These are phyloP conservation scores for Chelonus formosanus DNA, from an alignment of 2,888 invertebrate species.

Conservation along the genomic window DNA sequence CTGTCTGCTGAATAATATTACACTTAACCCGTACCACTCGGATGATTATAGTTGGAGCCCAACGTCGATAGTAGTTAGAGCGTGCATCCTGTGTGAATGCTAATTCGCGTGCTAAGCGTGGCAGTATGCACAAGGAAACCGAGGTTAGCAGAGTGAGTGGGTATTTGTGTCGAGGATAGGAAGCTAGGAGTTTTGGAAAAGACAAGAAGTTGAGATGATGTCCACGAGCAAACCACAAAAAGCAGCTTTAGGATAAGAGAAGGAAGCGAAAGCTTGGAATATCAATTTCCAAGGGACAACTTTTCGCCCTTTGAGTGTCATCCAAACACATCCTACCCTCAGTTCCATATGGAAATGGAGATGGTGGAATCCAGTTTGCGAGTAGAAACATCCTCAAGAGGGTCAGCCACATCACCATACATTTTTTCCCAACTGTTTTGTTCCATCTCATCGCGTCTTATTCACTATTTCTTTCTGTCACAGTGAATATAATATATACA, in stretches of 20 bases:
- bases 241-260: slow-evolving; percentile 19
- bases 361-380: slow-evolving; percentile 63
- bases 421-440: slow-evolving; percentile 16
- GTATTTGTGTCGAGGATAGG: slow-evolving; percentile 6
- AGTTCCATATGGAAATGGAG: slow-evolving; percentile 60
- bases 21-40: slow-evolving; percentile 61
- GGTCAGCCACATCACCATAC: slow-evolving; percentile 49
- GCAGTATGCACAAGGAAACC: slow-evolving; percentile 19
- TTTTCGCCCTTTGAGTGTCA: slow-evolving; percentile 47
- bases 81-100: slow-evolving; percentile 65
- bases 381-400: slow-evolving; percentile 60
- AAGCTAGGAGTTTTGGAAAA: not conserved
- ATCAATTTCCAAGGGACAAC: slow-evolving; percentile 58
- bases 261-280: slow-evolving; percentile 51
- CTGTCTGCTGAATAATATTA: slow-evolving; percentile 66
- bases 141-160: slow-evolving; percentile 11
- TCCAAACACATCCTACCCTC: slow-evolving; percentile 26
- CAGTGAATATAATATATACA: slow-evolving; percentile 9
- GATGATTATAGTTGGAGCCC: slow-evolving; percentile 63
- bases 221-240: not conserved
- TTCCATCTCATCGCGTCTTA: slow-evolving; percentile 22
- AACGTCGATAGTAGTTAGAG: slow-evolving; percentile 66
- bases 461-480: slow-evolving; percentile 14
- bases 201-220: not conserved
- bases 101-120: slow-evolving; percentile 41